Evolutionary conservation across 64 coral and sea anemone species (phyloP), one percentile per base, ranked within the genome.

Genomic region (Acropora tenuis): DNA sequence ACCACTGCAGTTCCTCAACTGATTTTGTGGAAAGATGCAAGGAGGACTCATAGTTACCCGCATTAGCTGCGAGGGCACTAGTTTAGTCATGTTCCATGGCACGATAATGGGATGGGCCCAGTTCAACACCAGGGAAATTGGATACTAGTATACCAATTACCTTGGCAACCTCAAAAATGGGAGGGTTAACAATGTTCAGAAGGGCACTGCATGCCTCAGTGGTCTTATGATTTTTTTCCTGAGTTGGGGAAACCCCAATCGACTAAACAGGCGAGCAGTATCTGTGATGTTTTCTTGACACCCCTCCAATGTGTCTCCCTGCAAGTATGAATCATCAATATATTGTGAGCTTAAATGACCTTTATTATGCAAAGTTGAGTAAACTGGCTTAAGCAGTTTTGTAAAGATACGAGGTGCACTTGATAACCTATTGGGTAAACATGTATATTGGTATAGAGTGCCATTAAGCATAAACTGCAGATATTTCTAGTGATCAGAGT

Each of bases 251-350:
- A 63, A 84, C 7, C 50, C 48, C 9, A 95, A 61, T 53, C 80
- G 40, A 42, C 78, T 91, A 73, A 88, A 91, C 16, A 88, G 6
- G 40, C 44, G 15, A 3, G 65, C 48, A 49, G 94, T 95, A 16
- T 67, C 41, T 13, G 19, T 5, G 71, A 93, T 78, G 69, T 96
- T 96, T 61, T 86, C 6, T 49, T 48, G 12, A 45, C 86, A 96
- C 48, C 90, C 94, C 41, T 12, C 15, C 15, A 48, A 50, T 7
- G 5, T 88, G n/a, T 92, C 84, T 18, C 94, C 94, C 53, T 88
- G 78, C 15, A 96, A 89, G 55, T 92, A 73, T 8, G 94, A 88
- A 48, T 92, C 85, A 55, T 96, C 90, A 40, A 91, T 91, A 85
- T 91, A 83, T 13, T 68, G 67, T 15, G 30, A 13, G 40, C 89